phyloP scores from a whole-genome alignment of 2,113 vertebrate genomes.

The Zapornia atra region DNA sequence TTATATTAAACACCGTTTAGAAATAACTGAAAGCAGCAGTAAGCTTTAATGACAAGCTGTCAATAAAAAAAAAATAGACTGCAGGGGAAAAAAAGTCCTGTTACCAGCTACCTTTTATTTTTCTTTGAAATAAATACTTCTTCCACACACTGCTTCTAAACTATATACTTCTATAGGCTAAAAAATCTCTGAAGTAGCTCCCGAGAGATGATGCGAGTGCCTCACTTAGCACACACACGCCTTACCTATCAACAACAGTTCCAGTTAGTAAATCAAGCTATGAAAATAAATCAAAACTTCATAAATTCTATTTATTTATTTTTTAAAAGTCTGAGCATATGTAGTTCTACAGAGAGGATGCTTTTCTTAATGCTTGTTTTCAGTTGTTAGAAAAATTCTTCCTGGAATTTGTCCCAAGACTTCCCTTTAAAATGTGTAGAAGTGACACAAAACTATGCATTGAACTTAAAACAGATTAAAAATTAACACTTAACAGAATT shows the following conservation, averaged over 20 bases:
- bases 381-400: not conserved
- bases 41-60: not conserved
- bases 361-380: not conserved
- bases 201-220: not conserved
- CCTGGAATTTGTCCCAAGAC: not conserved
- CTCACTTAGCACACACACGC: not conserved
- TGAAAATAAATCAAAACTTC: not conserved
- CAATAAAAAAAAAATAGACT: not conserved
- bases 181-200: not conserved
- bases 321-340: fast-evolving
- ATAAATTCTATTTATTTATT: not conserved
- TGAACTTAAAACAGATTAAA: not conserved
- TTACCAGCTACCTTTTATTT: not conserved
- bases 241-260: not conserved
- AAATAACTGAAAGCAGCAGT: not conserved
- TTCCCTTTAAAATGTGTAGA: not conserved
- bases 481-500: not conserved
- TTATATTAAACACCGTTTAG: not conserved
- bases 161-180: too few species aligned
- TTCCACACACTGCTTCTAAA: not conserved
- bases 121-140: not conserved
- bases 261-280: not conserved
- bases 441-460: not conserved
- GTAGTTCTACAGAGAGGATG: not conserved
- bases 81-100: not conserved